These are phyloP conservation scores for Saccostrea glomerata DNA, from an alignment of 1,140 invertebrate genomes.

Conservation along the genomic window DNA sequence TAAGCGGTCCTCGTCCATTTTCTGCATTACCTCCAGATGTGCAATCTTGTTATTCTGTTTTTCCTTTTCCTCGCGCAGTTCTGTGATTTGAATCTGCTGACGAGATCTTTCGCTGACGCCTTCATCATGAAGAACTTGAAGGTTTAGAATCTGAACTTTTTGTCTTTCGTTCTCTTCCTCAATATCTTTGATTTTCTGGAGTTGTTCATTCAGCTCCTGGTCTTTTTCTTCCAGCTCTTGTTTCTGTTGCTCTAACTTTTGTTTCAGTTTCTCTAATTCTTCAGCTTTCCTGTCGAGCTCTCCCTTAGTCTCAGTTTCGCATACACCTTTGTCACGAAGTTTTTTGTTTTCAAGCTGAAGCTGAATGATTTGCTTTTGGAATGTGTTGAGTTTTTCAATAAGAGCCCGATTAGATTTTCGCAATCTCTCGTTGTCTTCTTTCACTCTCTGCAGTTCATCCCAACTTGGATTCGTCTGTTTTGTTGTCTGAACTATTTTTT, in stretches of 20 bases:
- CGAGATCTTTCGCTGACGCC: slow-evolving; percentile 50
- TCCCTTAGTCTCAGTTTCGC: slow-evolving; percentile 39
- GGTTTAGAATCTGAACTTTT: slow-evolving; percentile 54
- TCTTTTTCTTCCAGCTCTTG: slow-evolving; percentile 51
- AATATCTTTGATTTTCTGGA: slow-evolving; percentile 52
- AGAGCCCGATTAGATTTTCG: slow-evolving; percentile 52
- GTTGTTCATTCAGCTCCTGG: slow-evolving; percentile 49
- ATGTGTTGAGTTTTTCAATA: slow-evolving; percentile 56
- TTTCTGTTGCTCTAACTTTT: slow-evolving; percentile 51
- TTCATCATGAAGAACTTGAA: slow-evolving; percentile 52
- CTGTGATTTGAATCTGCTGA: slow-evolving; percentile 51
- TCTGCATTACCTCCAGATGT: slow-evolving; percentile 48
- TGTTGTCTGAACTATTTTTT: slow-evolving; percentile 51
- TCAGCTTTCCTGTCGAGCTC: slow-evolving; percentile 46
- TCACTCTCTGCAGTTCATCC: slow-evolving; percentile 50
- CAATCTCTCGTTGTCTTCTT: slow-evolving; percentile 54
- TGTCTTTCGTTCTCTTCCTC: slow-evolving; percentile 55
- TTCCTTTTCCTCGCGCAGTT: slow-evolving; percentile 49
- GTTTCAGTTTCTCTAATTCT: slow-evolving; percentile 40
- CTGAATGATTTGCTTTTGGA: slow-evolving; percentile 57
- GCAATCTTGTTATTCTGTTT: slow-evolving; percentile 52
- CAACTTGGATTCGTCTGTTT: slow-evolving; percentile 26
- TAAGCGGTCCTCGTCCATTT: slow-evolving; percentile 48
- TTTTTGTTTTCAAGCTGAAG: slow-evolving; percentile 59
- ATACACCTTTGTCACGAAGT: slow-evolving; percentile 45